Evolutionary conservation across 1,140 invertebrate genomes (phyloP).

Genomic region (Adoxophyes honmai): DNA sequence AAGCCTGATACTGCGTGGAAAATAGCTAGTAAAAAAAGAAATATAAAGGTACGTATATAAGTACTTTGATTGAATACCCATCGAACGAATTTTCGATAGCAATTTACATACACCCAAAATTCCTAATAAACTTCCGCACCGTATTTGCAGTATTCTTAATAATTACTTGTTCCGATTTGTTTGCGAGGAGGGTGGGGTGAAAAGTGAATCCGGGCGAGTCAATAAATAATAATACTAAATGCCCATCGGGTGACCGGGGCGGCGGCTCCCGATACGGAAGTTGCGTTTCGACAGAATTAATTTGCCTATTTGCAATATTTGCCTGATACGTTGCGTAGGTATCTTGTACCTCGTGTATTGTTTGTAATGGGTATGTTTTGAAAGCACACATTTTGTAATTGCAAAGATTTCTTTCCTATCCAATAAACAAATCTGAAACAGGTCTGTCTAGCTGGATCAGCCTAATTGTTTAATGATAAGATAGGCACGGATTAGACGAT

Average conservation of each 20-base stretch:
- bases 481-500: too few species aligned
- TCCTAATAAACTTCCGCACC: constrained; percentile 40
- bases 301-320: not conserved
- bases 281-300: not conserved
- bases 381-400: too few species aligned
- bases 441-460: too few species aligned
- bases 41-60: too few species aligned
- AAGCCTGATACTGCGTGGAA: too few species aligned
- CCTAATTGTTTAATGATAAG: too few species aligned
- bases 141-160: constrained; percentile 72
- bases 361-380: too few species aligned
- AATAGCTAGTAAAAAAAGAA: too few species aligned
- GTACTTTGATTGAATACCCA: too few species aligned
- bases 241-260: constrained; percentile 57
- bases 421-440: too few species aligned
- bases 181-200: constrained; percentile 47
- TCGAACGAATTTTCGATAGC: constrained; percentile 26
- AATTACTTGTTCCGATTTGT: constrained; percentile 74
- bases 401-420: too few species aligned
- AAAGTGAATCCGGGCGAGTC: constrained; percentile 64
- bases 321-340: not conserved
- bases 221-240: constrained; percentile 75
- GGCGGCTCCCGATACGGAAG: constrained; percentile 18
- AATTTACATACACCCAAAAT: constrained; percentile 35
- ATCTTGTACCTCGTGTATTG: too few species aligned